Percentiles rank a stretch among this genome's conserved stretches.
Evolutionary conservation across 53 echinoderm and acorn worm genomes (phyloP).

Genomic region (Stichopus horrens): DNA sequence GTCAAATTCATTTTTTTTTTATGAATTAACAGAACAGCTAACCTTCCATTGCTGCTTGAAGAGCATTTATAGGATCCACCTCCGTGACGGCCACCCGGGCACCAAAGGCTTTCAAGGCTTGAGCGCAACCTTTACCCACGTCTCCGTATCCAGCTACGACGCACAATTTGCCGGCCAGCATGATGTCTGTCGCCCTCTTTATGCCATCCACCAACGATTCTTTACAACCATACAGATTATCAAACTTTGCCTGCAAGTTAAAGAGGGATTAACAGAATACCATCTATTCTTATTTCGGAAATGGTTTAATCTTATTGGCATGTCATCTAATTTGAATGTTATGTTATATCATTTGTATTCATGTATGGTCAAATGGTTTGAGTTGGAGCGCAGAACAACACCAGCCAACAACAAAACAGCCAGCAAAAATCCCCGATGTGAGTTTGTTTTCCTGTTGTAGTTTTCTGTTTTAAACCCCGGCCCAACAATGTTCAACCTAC

Average conservation of each 20-base stretch:
- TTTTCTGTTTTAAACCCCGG: not conserved
- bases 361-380: too few species aligned
- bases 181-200: conserved; percentile 98
- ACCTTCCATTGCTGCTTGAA: conserved; percentile 99
- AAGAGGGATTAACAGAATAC: too few species aligned
- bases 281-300: too few species aligned
- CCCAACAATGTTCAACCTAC: conserved; percentile 7
- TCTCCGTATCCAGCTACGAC: conserved; percentile 96
- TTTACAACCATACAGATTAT: conserved; percentile 97
- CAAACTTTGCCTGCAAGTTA: conserved; percentile 85
- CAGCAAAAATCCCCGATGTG: too few species aligned
- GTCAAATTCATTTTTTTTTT: too few species aligned
- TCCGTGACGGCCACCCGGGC: conserved; percentile 97
- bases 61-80: conserved; percentile 96
- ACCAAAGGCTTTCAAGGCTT: conserved; percentile 92
- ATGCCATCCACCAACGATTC: conserved; percentile 97
- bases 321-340: too few species aligned
- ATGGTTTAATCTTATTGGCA: too few species aligned
- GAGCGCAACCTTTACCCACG: conserved; percentile 98
- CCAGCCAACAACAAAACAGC: too few species aligned
- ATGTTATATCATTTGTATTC: too few species aligned
- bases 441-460: too few species aligned
- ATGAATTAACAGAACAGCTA: not conserved
- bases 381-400: too few species aligned
- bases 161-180: conserved; percentile 94